Evolutionary conservation across 2,797 vertebrate genomes (phyloP).

Genomic region (Neopelma chrysocephalum): DNA sequence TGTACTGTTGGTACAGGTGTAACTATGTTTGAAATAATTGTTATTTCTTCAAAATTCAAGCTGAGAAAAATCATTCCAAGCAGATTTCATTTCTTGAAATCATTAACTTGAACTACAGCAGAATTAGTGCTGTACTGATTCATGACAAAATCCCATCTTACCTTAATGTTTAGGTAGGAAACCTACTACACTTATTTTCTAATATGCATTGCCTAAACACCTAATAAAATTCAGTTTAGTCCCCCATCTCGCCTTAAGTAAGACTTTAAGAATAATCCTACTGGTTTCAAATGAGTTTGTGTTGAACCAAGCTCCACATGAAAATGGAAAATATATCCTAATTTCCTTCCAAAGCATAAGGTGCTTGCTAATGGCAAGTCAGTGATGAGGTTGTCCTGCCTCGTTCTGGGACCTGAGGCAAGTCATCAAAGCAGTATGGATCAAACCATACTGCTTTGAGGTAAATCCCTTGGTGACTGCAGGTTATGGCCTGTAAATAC

Average conservation of each 20-base stretch:
- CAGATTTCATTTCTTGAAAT: not conserved
- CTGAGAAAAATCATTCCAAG: not conserved
- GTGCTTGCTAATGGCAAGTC: not conserved
- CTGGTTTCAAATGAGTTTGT: not conserved
- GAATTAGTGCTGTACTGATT: not conserved
- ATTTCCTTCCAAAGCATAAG: not conserved
- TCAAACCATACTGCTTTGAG: not conserved
- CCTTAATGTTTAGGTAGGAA: not conserved
- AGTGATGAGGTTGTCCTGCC: not conserved
- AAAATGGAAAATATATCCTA: not conserved
- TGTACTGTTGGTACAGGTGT: not conserved
- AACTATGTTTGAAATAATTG: not conserved
- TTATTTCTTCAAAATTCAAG: not conserved
- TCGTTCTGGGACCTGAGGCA: not conserved
- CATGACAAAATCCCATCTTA: not conserved
- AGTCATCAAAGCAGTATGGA: rapidly evolving
- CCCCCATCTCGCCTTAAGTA: not conserved
- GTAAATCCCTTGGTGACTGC: not conserved
- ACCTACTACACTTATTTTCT: not conserved
- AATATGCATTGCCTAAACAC: not conserved
- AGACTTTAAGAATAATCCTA: not conserved
- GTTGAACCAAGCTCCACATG: not conserved
- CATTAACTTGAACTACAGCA: not conserved
- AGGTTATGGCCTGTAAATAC: not conserved
- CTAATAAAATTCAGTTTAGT: not conserved